Conservation (phyloP, 2,888 invertebrate species). For the Ypsolopha scabrella region DNA sequence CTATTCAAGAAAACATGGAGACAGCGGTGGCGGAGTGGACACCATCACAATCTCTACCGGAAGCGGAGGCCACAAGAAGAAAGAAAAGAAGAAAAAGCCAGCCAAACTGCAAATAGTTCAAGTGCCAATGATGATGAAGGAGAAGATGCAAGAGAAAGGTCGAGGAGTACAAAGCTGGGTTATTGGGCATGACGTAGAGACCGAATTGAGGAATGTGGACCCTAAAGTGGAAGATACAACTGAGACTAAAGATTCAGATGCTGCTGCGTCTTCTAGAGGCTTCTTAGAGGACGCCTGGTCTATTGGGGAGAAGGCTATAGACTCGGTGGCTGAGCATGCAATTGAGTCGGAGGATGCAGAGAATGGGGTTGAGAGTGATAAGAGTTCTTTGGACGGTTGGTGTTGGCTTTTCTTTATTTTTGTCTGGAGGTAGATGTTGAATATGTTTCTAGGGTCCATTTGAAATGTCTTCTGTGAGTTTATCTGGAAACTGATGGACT, state of each 20-base stretch:
- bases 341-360: slow-evolving; percentile 40
- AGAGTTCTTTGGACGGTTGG: slow-evolving; percentile 50
- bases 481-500: too few relatives aligned
- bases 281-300: slow-evolving; percentile 37
- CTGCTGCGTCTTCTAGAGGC: slow-evolving; percentile 17
- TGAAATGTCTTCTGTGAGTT: too few relatives aligned
- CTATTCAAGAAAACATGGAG: slow-evolving; percentile 24
- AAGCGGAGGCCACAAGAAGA: slow-evolving; percentile 43
- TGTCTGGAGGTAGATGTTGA: not conserved
- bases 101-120: slow-evolving; percentile 50
- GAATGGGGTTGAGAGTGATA: slow-evolving; percentile 39
- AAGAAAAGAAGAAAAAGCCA: slow-evolving; percentile 51
- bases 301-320: slow-evolving; percentile 41
- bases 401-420: slow-evolving; percentile 25
- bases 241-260: not conserved
- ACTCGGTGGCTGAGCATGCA: slow-evolving; percentile 45
- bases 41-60: slow-evolving; percentile 50
- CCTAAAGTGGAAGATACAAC: slow-evolving; percentile 1
- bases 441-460: slow-evolving; percentile 31
- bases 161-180: slow-evolving; percentile 49
- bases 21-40: slow-evolving; percentile 27
- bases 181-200: slow-evolving; percentile 25
- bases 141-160: slow-evolving; percentile 44
- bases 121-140: slow-evolving; percentile 31
- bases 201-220: slow-evolving; percentile 4